Conservation (phyloP, 2,113 vertebrate species). For the Microcebus murinus region DNA sequence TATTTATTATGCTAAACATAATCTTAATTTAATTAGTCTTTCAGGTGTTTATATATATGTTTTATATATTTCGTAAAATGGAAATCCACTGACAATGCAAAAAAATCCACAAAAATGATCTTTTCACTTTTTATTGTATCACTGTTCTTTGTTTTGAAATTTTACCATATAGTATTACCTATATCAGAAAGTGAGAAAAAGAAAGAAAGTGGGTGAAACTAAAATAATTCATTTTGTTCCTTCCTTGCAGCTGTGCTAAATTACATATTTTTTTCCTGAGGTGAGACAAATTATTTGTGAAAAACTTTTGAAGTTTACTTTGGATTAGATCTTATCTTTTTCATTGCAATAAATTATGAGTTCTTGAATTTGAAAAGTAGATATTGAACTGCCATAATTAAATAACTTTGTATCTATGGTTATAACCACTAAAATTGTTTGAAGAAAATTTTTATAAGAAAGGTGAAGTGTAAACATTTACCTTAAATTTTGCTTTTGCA, state of each 20-base stretch:
- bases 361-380: constrained; percentile 13
- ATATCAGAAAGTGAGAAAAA: neutral
- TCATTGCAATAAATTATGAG: neutral
- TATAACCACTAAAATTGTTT: neutral
- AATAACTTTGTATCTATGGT: neutral
- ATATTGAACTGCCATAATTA: neutral
- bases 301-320: neutral
- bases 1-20: neutral
- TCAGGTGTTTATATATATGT: neutral
- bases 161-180: neutral
- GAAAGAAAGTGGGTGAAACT: neutral
- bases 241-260: neutral
- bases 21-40: neutral
- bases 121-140: neutral
- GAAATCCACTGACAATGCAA: neutral
- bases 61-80: neutral
- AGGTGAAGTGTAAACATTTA: neutral
- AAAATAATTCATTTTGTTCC: neutral
- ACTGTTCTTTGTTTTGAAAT: neutral
- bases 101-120: neutral
- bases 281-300: neutral
- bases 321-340: neutral
- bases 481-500: neutral
- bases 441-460: neutral
- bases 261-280: neutral